Percentiles rank a stretch among this genome's conserved stretches.
These are phyloP conservation scores for Branchellion lobata DNA, from an alignment of 2,888 invertebrate genomes.

Conservation along the genomic window DNA sequence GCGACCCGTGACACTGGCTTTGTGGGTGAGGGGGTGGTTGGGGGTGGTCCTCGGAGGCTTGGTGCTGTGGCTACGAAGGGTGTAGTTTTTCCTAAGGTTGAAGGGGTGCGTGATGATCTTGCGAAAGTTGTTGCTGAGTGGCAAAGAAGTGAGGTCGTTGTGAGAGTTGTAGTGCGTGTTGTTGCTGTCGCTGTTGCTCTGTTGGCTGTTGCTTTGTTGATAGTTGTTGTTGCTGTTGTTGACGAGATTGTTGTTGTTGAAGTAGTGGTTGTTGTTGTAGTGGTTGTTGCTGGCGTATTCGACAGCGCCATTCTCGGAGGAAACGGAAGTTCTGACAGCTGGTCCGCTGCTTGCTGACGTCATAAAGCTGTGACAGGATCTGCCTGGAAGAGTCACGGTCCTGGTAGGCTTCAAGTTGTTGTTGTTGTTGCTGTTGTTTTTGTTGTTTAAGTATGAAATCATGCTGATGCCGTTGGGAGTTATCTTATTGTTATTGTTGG, in stretches of 20 bases:
- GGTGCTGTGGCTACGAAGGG: neutral
- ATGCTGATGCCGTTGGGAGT: too few relatives aligned
- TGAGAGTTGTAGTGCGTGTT: neutral
- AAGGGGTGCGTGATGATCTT: neutral
- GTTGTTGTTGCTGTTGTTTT: too few relatives aligned
- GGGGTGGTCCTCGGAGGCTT: neutral
- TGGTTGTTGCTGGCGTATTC: neutral
- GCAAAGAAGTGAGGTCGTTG: neutral
- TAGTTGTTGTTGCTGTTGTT: too few relatives aligned
- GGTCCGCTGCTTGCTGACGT: neutral
- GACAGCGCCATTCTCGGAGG: neutral
- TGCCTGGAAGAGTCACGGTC: neutral
- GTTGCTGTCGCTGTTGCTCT: neutral
- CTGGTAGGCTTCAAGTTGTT: too few relatives aligned
- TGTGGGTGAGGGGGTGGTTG: too few relatives aligned
- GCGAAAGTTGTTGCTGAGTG: neutral
- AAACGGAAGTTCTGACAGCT: neutral
- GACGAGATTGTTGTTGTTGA: too few relatives aligned
- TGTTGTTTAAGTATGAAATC: too few relatives aligned
- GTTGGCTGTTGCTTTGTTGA: neutral
- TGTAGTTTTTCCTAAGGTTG: neutral
- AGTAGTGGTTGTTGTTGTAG: neutral
- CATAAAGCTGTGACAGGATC: constrained; percentile 2
- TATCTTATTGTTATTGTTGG: too few relatives aligned
- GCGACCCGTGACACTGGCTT: too few relatives aligned